Conservation (phyloP, 1,140 invertebrate genomes). For the Musca vetustissima region DNA sequence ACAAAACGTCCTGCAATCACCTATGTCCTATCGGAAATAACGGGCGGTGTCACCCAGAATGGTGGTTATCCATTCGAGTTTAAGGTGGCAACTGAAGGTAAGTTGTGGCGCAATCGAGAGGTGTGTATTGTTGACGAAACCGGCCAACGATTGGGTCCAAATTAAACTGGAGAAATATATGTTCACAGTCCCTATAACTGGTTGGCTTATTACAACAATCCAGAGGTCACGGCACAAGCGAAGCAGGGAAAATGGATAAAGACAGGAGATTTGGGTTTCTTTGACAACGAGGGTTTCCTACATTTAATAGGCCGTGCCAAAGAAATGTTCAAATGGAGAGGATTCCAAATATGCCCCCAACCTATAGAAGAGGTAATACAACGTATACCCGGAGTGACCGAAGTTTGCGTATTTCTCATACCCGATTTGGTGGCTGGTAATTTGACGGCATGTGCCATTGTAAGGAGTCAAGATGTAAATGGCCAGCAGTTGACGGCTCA, state of each 20-base stretch:
- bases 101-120: conserved; percentile 42
- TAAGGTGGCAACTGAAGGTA: conserved; percentile 46
- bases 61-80: conserved; percentile 42
- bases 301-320: conserved; percentile 72
- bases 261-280: no score
- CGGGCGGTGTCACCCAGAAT: conserved; percentile 38
- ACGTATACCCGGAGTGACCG: conserved; percentile 70
- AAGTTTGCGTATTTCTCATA: conserved; percentile 80
- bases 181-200: conserved; percentile 58
- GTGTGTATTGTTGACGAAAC: conserved; percentile 39
- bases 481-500: conserved; percentile 60
- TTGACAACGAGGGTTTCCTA: conserved; percentile 66
- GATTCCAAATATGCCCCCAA: conserved; percentile 78
- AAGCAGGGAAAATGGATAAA: no score
- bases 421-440: conserved; percentile 61
- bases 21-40: conserved; percentile 41
- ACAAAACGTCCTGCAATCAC: conserved; percentile 33
- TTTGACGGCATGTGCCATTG: conserved; percentile 46
- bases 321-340: conserved; percentile 66
- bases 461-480: conserved; percentile 47
- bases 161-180: conserved; percentile 62
- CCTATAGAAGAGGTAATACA: conserved; percentile 82
- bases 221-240: conserved; percentile 63
- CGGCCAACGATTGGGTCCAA: conserved; percentile 41
- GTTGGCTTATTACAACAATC: conserved; percentile 61